Base-by-base conservation (phyloP, 2,797 vertebrate species). In the Platyrinchus mystaceus region DNA sequence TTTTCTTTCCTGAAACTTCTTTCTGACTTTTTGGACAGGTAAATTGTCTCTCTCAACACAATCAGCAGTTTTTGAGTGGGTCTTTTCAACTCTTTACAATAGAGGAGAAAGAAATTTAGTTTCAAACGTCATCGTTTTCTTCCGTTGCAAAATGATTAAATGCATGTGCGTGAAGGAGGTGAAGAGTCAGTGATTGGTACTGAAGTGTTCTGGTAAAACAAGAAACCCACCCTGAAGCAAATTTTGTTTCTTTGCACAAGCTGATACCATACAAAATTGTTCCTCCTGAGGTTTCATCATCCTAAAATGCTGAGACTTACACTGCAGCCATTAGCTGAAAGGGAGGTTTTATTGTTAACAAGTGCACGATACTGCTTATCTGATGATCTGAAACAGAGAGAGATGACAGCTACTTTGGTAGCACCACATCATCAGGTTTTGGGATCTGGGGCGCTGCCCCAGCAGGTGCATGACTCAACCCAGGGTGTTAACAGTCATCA, bases 191-290 rank as follows among this genome's bases (percentile, higher is more conserved):
- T 78, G 67, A 47, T 47, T 79, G 73, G 55, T 89, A 37, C 32
- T 67, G 43, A 90, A 82, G 30, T 17, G 32, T 63, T 90, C 43
- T 84, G 67, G 55, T 90, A 64, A 82, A 81, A 86, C 39, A 70
- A 76, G 34, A 79, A 88, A 64, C 10, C 2, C 15, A 7, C 80
- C 63, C 80, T 87, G 70, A 87, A 87, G 26, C 71, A 77, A 90
- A 80, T 79, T 55, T 32, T 75, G 41, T 92, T 95, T 94, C 52
- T 78, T 90, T 91, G 69, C 70, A 90, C 63, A 74, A 83, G 30
- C 32, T 86, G 34, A 26, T 93, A 68, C 27, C 32, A 10, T 69
- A 62, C 17, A 6, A 67, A 23, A 46, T 82, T 41, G 34, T 63
- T 44, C 23, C 43, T 87, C 14, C 34, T 44, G 59, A 73, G 37